Conservation (phyloP, 2,888 invertebrate genomes). For the Mamestra brassicae region DNA sequence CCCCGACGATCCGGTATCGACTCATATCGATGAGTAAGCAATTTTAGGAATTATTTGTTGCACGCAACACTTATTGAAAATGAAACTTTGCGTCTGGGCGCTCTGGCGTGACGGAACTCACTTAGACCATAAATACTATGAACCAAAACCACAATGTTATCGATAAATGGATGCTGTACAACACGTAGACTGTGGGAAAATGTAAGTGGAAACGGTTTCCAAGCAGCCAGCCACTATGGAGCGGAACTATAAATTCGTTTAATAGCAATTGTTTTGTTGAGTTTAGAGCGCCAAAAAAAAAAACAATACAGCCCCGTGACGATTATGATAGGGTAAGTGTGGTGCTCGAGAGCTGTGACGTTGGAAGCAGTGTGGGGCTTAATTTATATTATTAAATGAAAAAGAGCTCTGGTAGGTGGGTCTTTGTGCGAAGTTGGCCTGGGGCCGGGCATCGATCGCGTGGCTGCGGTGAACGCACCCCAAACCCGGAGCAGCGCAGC, state of each 20-base stretch:
- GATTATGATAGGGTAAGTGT: constrained; percentile 63
- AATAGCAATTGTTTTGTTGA: constrained; percentile 64
- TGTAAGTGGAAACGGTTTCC: constrained; percentile 72
- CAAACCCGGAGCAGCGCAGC: constrained; percentile 82
- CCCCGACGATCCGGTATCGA: constrained; percentile 66
- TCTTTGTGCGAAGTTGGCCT: constrained; percentile 79
- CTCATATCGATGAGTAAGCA: constrained; percentile 74
- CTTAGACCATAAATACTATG: constrained; percentile 73
- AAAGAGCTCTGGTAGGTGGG: constrained; percentile 78
- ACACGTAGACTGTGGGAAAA: constrained; percentile 78
- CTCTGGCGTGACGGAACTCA: constrained; percentile 77
- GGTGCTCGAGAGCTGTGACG: constrained; percentile 70
- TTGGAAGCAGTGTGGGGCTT: constrained; percentile 69
- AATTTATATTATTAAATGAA: constrained; percentile 74
- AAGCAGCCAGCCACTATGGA: constrained; percentile 67
- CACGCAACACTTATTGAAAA: constrained; percentile 75
- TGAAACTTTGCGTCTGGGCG: constrained; percentile 71
- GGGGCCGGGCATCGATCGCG: constrained; percentile 88
- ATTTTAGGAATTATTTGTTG: constrained; percentile 72
- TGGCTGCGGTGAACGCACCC: constrained; percentile 87
- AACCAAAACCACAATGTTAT: constrained; percentile 77
- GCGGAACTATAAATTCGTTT: constrained; percentile 71
- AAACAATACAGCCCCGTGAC: constrained; percentile 61
- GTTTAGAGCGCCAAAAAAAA: constrained; percentile 58
- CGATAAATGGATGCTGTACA: constrained; percentile 75